phyloP scores from a whole-genome alignment of 2,888 invertebrate genomes.

The Hydropsyche betteni region DNA sequence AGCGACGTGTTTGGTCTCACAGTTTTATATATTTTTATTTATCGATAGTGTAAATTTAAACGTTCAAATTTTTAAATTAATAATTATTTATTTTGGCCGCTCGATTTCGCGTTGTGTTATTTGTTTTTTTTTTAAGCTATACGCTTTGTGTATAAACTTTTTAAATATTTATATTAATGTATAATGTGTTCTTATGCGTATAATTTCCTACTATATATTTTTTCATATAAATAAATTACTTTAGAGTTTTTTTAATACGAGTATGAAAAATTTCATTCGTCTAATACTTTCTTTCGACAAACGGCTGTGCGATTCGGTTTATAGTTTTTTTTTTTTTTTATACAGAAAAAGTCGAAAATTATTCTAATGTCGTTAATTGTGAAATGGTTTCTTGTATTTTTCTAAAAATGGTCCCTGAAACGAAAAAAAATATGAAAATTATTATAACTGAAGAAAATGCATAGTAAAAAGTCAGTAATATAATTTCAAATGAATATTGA shows the following conservation, averaged over 20 bases:
- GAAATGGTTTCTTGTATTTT: slow-evolving; percentile 7
- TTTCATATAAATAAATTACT: not conserved
- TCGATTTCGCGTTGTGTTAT: not conserved
- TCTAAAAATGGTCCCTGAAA: slow-evolving; percentile 31
- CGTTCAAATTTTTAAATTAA: not conserved
- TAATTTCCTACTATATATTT: not conserved
- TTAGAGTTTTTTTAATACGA: too few relatives aligned
- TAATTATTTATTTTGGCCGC: not conserved
- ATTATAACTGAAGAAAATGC: not conserved
- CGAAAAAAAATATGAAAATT: not conserved
- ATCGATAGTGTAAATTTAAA: not conserved
- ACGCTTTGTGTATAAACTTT: slow-evolving; percentile 4
- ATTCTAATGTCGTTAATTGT: too few relatives aligned
- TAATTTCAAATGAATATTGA: too few relatives aligned
- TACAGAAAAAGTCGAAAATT: too few relatives aligned
- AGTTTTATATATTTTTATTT: not conserved
- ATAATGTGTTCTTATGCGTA: not conserved
- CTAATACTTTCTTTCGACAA: too few relatives aligned
- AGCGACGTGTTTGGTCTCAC: slow-evolving; percentile 19
- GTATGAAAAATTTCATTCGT: too few relatives aligned
- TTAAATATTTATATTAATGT: slow-evolving; percentile 4
- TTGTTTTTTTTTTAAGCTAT: not conserved
- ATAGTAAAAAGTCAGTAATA: too few relatives aligned
- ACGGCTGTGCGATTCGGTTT: too few relatives aligned
- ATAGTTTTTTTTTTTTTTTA: too few relatives aligned